phyloP scores from a whole-genome alignment of 92 coral and sea anemone genomes.

The Epizoanthus rinbou region DNA sequence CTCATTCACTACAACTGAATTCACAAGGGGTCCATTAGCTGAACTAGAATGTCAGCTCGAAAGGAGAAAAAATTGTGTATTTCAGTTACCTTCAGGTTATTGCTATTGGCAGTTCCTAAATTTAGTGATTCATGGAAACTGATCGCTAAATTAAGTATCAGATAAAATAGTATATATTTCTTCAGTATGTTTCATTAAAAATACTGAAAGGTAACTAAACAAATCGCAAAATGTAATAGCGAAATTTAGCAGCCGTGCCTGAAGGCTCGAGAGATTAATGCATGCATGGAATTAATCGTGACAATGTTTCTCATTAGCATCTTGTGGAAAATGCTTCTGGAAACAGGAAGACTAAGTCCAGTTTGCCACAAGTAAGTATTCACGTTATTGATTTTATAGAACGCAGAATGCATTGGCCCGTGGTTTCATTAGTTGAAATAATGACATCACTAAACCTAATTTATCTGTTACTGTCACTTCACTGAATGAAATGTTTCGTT shows the following conservation, averaged over 20 bases:
- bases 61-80: too few relatives aligned
- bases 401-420: not conserved
- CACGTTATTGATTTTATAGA: not conserved
- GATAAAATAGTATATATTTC: not conserved
- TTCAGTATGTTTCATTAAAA: too few relatives aligned
- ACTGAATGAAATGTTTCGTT: not conserved
- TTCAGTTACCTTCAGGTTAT: too few relatives aligned
- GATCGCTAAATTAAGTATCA: not conserved
- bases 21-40: too few relatives aligned
- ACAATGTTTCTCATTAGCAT: slow-evolving; percentile 57
- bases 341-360: slow-evolving; percentile 78
- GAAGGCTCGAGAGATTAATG: not conserved
- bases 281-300: not conserved
- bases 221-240: too few relatives aligned
- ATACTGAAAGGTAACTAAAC: too few relatives aligned
- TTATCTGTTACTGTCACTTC: not conserved
- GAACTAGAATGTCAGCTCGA: too few relatives aligned
- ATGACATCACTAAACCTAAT: not conserved
- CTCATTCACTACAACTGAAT: too few relatives aligned
- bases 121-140: too few relatives aligned
- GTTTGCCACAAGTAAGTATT: slow-evolving; percentile 87
- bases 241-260: not conserved
- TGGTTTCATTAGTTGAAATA: not conserved
- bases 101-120: too few relatives aligned
- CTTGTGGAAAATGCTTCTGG: slow-evolving; percentile 89